Evolutionary conservation across 2,113 vertebrate species (phyloP), one percentile per base, ranked within the genome.

Genomic region (Podarcis raffonei): DNA sequence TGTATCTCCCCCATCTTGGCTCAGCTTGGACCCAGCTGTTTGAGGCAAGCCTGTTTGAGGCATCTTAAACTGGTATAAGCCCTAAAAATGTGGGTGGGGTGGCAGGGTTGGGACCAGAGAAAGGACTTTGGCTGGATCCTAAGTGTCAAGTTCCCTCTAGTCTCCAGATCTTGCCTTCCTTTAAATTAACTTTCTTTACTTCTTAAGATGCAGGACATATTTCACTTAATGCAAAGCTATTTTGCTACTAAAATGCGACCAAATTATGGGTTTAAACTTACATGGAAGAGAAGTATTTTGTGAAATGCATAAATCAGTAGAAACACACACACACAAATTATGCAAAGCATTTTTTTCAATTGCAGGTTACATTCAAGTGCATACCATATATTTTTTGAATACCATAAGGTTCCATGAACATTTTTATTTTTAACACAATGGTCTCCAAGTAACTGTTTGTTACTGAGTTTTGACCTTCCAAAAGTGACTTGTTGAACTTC

Each of bases 241-340:
- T 23, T 87, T 81, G 78, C 62, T 72, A 62, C 9, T 83, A 87
- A 91, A 68, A 81, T n/a, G 0, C 78, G 79, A 88, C 23, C 65
- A 82, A 90, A 88, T n/a, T 82, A 86, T 48, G 85, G 35, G 13
- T 35, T 89, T 5, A 93, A 78, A 81, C 84, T 71, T 37, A 77
- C 62, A 75, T 80, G 15, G 5, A 75, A 72, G 0, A 35, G 27
- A 85, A 71, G 4, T 35, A 22, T 23, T 84, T 80, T 53, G n/a
- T 86, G 27, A 90, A 90, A 72, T 81, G 12, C 22, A 89, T 69
- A 91, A 91, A 86, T 85, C 37, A 79, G 39, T 4, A 85, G 6
- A 2, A 92, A 92, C 91, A 90, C 1, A 27, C 77, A 89, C 71
- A 48, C 35, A 92, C 13, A 91, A 92, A 91, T 65, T 89, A 88